These are phyloP conservation scores for Acanthurus tractus DNA, from an alignment of 2,797 vertebrate species.

Conservation along the genomic window DNA sequence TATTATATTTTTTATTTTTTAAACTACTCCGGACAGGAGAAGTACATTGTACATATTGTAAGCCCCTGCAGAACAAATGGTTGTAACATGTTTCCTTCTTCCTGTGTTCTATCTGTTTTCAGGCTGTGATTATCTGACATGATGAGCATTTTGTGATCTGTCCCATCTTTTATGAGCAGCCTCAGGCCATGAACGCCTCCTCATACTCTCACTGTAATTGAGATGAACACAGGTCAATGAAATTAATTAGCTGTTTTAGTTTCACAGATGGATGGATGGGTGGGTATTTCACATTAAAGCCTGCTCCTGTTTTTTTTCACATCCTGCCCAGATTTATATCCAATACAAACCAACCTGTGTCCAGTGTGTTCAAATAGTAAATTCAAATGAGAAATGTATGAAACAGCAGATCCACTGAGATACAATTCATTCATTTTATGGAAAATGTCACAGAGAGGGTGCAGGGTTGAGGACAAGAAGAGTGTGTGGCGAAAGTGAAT, in stretches of 20 bases:
- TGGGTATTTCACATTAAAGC: not conserved
- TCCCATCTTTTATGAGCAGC: not conserved
- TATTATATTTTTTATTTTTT: no score
- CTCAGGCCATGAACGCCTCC: not conserved
- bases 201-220: not conserved
- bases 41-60: no score
- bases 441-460: constrained; percentile 39
- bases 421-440: constrained; percentile 1
- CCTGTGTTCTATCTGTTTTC: not conserved
- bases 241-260: constrained; percentile 7
- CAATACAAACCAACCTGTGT: not conserved
- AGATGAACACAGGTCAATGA: constrained; percentile 10
- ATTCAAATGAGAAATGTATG: not conserved
- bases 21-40: no score
- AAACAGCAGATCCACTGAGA: not conserved
- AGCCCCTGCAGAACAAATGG: no score
- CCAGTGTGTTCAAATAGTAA: not conserved
- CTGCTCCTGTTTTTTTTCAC: not conserved
- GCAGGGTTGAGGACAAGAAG: constrained; percentile 27
- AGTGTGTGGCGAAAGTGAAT: constrained; percentile 29
- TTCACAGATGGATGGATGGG: not conserved
- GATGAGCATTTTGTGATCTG: not conserved
- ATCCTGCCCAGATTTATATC: not conserved
- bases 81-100: no score
- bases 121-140: not conserved